phyloP scores from a whole-genome alignment of 1,140 invertebrate genomes.

The Luehdorfia chinensis region DNA sequence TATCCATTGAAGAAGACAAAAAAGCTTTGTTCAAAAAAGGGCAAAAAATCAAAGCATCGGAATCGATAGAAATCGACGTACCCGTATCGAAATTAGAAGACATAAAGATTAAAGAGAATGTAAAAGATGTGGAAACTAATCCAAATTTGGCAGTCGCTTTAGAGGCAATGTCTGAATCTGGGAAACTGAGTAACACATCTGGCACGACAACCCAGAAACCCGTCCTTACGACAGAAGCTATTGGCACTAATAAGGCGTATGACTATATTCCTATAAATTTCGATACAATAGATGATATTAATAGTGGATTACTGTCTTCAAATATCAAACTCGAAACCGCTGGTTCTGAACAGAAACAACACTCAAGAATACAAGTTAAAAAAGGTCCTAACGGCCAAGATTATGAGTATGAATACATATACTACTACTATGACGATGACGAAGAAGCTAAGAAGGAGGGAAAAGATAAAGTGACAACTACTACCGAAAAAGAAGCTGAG shows the following conservation, averaged over 20 bases:
- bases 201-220: slow-evolving; percentile 70
- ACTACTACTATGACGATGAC: slow-evolving; percentile 93
- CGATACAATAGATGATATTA: slow-evolving; percentile 71
- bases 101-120: slow-evolving; percentile 63
- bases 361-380: slow-evolving; percentile 87
- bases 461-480: slow-evolving; percentile 52
- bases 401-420: slow-evolving; percentile 94
- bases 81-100: slow-evolving; percentile 72
- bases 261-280: slow-evolving; percentile 74
- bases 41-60: slow-evolving; percentile 56
- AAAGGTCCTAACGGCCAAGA: slow-evolving; percentile 94
- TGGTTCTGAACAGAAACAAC: slow-evolving; percentile 76
- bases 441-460: slow-evolving; percentile 78
- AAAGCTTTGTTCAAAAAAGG: slow-evolving; percentile 54
- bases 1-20: slow-evolving; percentile 72
- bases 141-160: slow-evolving; percentile 68
- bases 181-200: slow-evolving; percentile 53
- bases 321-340: slow-evolving; percentile 71
- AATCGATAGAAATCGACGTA: slow-evolving; percentile 68
- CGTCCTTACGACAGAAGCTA: slow-evolving; percentile 62
- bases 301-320: slow-evolving; percentile 65
- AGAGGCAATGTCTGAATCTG: slow-evolving; percentile 71
- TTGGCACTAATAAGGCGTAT: slow-evolving; percentile 48
- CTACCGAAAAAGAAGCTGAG: slow-evolving; percentile 28
- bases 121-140: slow-evolving; percentile 56